Evolutionary conservation across 2,888 invertebrate species (phyloP).

Genomic region (Fissipunctia ypsillon): DNA sequence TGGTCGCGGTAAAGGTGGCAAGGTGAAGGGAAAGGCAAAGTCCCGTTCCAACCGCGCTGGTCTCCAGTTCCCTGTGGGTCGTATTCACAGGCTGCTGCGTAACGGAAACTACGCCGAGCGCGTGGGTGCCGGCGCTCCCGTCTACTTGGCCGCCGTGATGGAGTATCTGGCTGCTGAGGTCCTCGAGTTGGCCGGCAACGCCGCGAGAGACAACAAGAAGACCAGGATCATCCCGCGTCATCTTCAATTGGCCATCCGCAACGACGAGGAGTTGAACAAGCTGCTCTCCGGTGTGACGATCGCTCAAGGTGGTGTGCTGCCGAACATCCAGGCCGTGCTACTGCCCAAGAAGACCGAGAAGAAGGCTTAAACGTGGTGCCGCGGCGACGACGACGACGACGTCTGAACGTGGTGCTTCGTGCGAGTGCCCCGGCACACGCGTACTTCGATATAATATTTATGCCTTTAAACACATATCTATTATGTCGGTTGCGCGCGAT

Average conservation of each 20-base stretch:
- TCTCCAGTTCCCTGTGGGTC: conserved; percentile 89
- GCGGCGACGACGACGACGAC: too few relatives aligned
- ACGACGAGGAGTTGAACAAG: conserved; percentile 95
- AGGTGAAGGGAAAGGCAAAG: conserved; percentile 82
- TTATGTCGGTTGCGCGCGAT: conserved; percentile 13
- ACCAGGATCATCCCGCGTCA: conserved; percentile 91
- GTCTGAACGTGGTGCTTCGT: conserved; percentile 1
- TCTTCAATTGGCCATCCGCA: conserved; percentile 94
- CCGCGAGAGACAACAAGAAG: conserved; percentile 21
- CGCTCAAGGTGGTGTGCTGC: conserved; percentile 95
- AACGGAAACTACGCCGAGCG: conserved; percentile 91
- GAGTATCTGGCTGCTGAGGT: conserved; percentile 17
- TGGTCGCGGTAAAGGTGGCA: conserved; percentile 5
- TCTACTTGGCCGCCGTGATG: conserved; percentile 91
- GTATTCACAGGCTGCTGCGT: conserved; percentile 83
- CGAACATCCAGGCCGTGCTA: conserved; percentile 93
- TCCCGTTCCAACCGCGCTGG: conserved; percentile 88
- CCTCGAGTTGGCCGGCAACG: conserved; percentile 21
- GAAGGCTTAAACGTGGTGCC: conserved; percentile 56
- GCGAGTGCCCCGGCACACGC: conserved; percentile 11
- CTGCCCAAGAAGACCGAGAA: conserved; percentile 92
- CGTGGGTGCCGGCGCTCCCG: conserved; percentile 77
- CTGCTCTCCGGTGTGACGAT: conserved; percentile 94
- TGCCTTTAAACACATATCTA: not conserved
- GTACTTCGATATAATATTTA: conserved; percentile 9